These are phyloP conservation scores for Papilio xuthus DNA, from an alignment of 1,140 invertebrate genomes.

Conservation along the genomic window DNA sequence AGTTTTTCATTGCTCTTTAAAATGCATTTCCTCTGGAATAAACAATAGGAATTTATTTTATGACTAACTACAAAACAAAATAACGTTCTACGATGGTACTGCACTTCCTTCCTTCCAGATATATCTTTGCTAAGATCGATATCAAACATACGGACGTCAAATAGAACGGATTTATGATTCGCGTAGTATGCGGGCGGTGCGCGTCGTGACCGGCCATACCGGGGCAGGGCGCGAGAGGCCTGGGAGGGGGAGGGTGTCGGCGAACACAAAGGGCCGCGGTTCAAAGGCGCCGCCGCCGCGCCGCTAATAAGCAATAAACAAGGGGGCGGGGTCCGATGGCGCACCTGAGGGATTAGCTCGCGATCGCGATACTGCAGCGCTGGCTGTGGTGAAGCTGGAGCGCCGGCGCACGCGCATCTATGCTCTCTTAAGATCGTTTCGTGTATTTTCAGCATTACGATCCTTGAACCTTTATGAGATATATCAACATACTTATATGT, in stretches of 20 bases:
- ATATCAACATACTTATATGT: not conserved
- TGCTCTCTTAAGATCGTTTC: not conserved
- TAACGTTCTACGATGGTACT: conserved; percentile 52
- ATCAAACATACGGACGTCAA: conserved; percentile 73
- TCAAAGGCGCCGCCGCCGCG: conserved; percentile 71
- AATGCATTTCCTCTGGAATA: not conserved
- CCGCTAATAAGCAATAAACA: conserved; percentile 80
- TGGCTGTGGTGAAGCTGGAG: not conserved
- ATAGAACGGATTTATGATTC: conserved; percentile 74
- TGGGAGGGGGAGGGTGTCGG: conserved; percentile 54
- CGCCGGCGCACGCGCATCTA: conserved; percentile 41
- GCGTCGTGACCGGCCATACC: conserved; percentile 63
- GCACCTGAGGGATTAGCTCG: conserved; percentile 75
- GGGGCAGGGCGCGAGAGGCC: conserved; percentile 41
- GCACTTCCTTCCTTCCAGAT: conserved; percentile 67
- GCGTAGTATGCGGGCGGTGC: conserved; percentile 62
- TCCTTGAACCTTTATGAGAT: not conserved
- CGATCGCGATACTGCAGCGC: conserved; percentile 43
- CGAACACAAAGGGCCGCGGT: conserved; percentile 73
- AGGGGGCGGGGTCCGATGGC: conserved; percentile 71
- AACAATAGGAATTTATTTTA: not conserved
- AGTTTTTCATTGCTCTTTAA: not conserved
- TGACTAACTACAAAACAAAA: conserved; percentile 32
- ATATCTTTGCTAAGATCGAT: conserved; percentile 70
- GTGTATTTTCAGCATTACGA: not conserved